phyloP scores from a whole-genome alignment of 2,113 vertebrate genomes.

The Cygnus atratus region DNA sequence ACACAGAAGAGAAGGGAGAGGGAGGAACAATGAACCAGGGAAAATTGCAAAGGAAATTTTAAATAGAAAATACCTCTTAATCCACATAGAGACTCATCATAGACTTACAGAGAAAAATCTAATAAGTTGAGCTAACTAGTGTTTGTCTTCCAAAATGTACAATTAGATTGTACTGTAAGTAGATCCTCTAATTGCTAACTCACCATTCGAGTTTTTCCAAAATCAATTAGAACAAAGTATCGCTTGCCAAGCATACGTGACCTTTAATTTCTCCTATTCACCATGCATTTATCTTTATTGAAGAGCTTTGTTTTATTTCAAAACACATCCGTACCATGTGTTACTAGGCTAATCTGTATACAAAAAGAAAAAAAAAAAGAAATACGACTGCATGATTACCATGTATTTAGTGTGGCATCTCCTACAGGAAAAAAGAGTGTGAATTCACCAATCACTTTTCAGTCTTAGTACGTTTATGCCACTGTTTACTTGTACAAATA shows the following conservation, averaged over 20 bases:
- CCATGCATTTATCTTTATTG: neutral
- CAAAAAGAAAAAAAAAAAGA: neutral
- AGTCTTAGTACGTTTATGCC: neutral
- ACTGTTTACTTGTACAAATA: neutral
- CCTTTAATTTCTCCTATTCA: neutral
- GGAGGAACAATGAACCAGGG: neutral
- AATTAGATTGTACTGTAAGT: neutral
- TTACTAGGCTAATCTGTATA: neutral
- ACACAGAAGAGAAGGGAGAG: neutral
- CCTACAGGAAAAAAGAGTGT: neutral
- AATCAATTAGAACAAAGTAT: conserved; percentile 15
- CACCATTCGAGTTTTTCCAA: conserved; percentile 1
- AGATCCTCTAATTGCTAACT: neutral
- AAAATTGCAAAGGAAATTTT: neutral
- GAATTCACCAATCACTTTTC: neutral
- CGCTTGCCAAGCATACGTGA: neutral
- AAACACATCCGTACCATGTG: neutral
- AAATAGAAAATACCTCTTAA: neutral
- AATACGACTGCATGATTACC: accelerated
- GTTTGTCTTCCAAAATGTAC: neutral
- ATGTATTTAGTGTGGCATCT: neutral
- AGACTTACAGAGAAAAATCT: neutral
- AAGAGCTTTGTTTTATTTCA: neutral
- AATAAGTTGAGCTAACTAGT: neutral
- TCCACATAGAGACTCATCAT: neutral